Evolutionary conservation across 2,113 vertebrate species (phyloP).

Genomic region (Petroica traversi): DNA sequence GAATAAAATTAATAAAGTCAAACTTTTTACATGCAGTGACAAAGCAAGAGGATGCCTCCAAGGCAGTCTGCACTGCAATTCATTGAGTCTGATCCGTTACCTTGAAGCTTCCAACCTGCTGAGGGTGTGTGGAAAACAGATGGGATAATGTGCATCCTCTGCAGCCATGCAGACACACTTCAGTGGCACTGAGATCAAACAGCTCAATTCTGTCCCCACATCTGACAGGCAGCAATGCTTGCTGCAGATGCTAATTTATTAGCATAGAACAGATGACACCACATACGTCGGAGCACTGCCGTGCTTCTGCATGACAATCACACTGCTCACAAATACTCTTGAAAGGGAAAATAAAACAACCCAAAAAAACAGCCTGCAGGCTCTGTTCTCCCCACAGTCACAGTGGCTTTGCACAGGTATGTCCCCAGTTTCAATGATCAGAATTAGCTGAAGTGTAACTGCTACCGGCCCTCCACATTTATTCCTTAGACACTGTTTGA

Average conservation of each 20-base stretch:
- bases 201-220: neutral
- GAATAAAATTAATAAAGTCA: neutral
- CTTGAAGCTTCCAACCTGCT: neutral
- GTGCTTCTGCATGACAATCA: neutral
- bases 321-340: neutral
- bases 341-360: neutral
- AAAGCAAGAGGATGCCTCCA: neutral
- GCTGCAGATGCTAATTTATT: constrained; percentile 7
- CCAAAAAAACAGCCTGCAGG: neutral
- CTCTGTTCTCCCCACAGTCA: neutral
- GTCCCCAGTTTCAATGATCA: neutral
- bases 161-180: neutral
- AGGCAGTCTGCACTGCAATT: neutral
- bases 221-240: neutral
- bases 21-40: neutral
- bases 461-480: neutral
- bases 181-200: neutral
- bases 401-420: neutral
- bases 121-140: neutral
- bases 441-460: neutral
- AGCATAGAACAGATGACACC: neutral
- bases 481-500: neutral
- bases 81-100: neutral
- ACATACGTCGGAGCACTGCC: rapidly evolving
- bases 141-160: neutral